These are phyloP conservation scores for Bolinopsis microptera DNA, from an alignment of 37 sponge, comb jelly and placozoan species.

Conservation along the genomic window DNA sequence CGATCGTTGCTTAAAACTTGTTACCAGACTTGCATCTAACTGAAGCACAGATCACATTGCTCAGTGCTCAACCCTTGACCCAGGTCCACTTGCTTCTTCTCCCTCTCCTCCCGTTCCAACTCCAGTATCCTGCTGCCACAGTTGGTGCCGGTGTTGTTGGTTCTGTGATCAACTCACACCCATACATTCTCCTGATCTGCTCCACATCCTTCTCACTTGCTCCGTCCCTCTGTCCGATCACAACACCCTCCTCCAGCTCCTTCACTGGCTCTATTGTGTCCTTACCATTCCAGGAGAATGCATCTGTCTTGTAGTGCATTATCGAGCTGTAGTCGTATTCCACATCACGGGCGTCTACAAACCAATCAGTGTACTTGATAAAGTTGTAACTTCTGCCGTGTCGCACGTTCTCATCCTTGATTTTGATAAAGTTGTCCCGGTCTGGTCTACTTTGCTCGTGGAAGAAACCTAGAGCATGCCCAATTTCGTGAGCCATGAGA, in stretches of 20 bases:
- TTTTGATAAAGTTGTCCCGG: neutral
- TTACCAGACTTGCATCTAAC: too few species aligned
- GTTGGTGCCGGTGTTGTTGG: neutral
- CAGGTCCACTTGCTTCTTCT: slow-evolving; percentile 12
- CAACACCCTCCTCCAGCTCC: slow-evolving; percentile 21
- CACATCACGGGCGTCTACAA: neutral
- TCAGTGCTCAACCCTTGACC: too few species aligned
- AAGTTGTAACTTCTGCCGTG: neutral
- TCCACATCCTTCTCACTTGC: slow-evolving; percentile 44
- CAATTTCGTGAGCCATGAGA: slow-evolving; percentile 54
- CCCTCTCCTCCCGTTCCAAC: neutral
- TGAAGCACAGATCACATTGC: too few species aligned
- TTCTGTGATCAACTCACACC: neutral
- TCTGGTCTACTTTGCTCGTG: slow-evolving; percentile 59
- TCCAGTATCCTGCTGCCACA: neutral
- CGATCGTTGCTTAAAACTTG: too few species aligned
- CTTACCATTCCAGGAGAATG: neutral
- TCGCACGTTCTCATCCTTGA: slow-evolving; percentile 1
- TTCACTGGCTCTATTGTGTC: neutral
- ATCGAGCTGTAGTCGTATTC: slow-evolving; percentile 48
- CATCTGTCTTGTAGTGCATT: slow-evolving; percentile 33
- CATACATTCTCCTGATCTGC: slow-evolving; percentile 54
- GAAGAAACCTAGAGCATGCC: slow-evolving; percentile 47
- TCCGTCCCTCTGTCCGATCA: slow-evolving; percentile 23
- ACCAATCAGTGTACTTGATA: neutral